Base-by-base conservation (phyloP, 2,113 vertebrate species). In the Zosterops japonicus region DNA sequence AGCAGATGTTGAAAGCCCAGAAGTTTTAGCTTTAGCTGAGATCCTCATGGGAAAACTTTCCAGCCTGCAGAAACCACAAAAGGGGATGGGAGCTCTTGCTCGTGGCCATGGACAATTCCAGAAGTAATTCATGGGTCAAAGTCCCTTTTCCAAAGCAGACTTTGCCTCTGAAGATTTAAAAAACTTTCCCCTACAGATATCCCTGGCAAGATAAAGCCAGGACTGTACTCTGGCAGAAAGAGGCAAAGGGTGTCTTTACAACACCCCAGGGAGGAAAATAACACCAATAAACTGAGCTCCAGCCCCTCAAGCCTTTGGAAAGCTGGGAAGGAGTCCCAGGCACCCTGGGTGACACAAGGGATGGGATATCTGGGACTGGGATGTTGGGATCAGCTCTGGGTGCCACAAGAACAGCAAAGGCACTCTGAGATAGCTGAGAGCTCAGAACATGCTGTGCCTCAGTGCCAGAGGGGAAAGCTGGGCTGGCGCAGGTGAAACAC, bases 391-490 rank as follows among this genome's bases (percentile, higher is more conserved):
- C 52, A 14, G 71, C 24, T 41, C 67, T 19, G 50, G 0, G 7
- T 0, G 53, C 29, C 9, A 22, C 0, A 6, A 27, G 57, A 87
- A 11, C 47, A 81, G 63, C 14, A 33, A 47, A 71, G 56, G 42
- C n/a, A 14, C 18, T 13, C 21, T 11, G 12, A 59, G 39, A 0
- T 0, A 33, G 0, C 59, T 6, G 36, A 24, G 23, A 47, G 3
- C 14, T n/a, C 50, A 28, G 22, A 36, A 46, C 27, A 1, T 1
- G 8, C 55, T 4, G 11, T 0, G 7, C 21, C 52, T 19, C 0
- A 14, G 64, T 0, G 25, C n/a, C 39, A 27, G 31, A 27, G 64
- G 23, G 42, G 50, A 19, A 59, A 27, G 52, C 35, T 9, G 47
- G 12, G 47, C 85, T 67, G 72, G 50, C n/a, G 75, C n/a, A 33